Base-by-base conservation (phyloP, 2,888 invertebrate genomes). In the Pristionchus maxplancki region DNA sequence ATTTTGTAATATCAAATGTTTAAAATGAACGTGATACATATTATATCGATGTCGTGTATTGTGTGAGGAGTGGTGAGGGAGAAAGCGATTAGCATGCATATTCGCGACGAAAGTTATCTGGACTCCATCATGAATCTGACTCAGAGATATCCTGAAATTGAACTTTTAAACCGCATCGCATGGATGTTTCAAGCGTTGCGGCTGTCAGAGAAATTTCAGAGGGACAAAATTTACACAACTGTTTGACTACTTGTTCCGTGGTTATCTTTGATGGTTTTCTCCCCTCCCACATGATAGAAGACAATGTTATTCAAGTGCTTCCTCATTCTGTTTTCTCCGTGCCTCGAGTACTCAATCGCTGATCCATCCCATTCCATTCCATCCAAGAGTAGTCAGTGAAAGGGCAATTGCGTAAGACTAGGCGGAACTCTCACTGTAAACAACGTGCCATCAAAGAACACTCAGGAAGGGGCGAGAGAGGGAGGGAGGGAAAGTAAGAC, bases 121-220 rank as follows among this genome's bases (percentile, higher is more conserved):
- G 6, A 0, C 31, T 34, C 37, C 37, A 20, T 78, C 78, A 78
- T 17, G 20, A 48, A 48, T 28, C 28, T 78, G 78, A 78, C 78
- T 17, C 28, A 48, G 20, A 20, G 0, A 3, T 28, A 74, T n/a
- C 31, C 50, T 81, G 37, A 31, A 78, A 44, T 50, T 81, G 81
- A 48, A 81, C 81, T 83, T 83, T 31, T 71, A 17, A 53, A 40
- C 81, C 82, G 82, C 82, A 34, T n/a, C 53, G 82, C 82, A 31
- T 78, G 44, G 48, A n/a, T 31, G 37, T 83, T 83, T 50, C 53
- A 83, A 50, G 82, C 82, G 82, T 53, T 48, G 81, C 82, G 82
- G 82, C 53, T 48, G 11, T 37, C 71, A 15, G 44, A 58, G 53
- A 58, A 24, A 78, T 48, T 78, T 40, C 13, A 28, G 44, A 71